Evolutionary conservation across 2,113 vertebrate genomes (phyloP).

Genomic region (Eira barbara): DNA sequence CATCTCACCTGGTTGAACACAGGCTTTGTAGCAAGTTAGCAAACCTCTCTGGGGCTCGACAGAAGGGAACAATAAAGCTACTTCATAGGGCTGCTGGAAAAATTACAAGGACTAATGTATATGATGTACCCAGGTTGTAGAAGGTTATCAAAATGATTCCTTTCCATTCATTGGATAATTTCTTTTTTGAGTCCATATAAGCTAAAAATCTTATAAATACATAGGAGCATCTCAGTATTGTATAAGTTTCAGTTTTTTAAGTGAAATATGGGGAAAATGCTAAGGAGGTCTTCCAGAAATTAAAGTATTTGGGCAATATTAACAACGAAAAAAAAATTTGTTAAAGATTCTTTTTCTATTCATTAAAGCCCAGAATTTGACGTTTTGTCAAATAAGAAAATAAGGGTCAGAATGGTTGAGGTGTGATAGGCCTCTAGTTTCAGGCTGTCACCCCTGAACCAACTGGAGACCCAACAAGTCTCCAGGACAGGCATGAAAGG

Average conservation of each 20-base stretch:
- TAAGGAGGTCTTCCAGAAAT: background rate
- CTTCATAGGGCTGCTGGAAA: background rate
- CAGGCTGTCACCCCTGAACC: background rate
- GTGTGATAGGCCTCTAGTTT: background rate
- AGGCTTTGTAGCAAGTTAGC: background rate
- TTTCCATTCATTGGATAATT: background rate
- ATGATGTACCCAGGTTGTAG: too few species aligned
- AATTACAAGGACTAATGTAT: background rate
- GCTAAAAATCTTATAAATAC: background rate
- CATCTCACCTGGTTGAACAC: background rate
- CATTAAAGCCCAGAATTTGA: background rate
- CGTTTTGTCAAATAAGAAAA: background rate
- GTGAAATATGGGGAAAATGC: background rate
- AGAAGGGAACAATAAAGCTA: background rate
- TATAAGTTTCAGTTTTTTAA: background rate
- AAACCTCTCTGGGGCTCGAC: background rate
- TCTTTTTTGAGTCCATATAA: background rate
- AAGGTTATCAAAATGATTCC: background rate
- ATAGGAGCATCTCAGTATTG: background rate
- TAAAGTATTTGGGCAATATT: background rate
- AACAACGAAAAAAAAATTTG: background rate
- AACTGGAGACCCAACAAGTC: background rate
- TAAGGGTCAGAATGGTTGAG: background rate
- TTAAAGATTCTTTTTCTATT: background rate
- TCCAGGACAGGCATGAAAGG: accelerated